These are phyloP conservation scores for Prionailurus bengalensis DNA, from an alignment of 2,113 vertebrate genomes.

Conservation along the genomic window DNA sequence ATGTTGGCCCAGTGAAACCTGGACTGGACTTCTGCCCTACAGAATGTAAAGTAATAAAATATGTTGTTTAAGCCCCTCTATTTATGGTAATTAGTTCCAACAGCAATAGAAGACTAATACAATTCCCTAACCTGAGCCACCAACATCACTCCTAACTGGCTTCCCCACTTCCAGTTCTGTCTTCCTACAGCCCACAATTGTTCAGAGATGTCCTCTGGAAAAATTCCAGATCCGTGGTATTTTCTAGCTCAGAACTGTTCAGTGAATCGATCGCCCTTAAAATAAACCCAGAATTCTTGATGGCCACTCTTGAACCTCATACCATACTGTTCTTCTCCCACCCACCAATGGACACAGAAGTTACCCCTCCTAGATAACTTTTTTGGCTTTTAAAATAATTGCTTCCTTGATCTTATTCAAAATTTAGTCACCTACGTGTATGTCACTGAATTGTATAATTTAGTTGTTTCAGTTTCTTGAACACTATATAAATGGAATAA, in stretches of 20 bases:
- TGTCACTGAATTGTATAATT: conserved; percentile 4
- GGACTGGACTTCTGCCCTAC: not conserved
- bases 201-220: not conserved
- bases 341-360: not conserved
- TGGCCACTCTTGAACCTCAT: not conserved
- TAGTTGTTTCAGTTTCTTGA: not conserved
- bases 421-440: not conserved
- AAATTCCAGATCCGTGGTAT: not conserved
- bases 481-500: not conserved
- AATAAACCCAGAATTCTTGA: not conserved
- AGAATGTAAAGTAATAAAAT: not conserved
- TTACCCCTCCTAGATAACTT: not conserved
- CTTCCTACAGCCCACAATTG: not conserved
- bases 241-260: not conserved
- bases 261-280: not conserved
- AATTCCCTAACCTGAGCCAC: not conserved
- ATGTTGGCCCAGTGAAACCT: not conserved
- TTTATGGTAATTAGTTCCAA: not conserved
- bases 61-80: not conserved
- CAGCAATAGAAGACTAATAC: not conserved
- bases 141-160: not conserved
- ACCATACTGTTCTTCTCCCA: not conserved
- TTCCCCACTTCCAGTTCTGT: not conserved
- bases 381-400: not conserved
- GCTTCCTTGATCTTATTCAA: not conserved